phyloP scores from a whole-genome alignment of 2,113 vertebrate genomes.

The Turnix velox region DNA sequence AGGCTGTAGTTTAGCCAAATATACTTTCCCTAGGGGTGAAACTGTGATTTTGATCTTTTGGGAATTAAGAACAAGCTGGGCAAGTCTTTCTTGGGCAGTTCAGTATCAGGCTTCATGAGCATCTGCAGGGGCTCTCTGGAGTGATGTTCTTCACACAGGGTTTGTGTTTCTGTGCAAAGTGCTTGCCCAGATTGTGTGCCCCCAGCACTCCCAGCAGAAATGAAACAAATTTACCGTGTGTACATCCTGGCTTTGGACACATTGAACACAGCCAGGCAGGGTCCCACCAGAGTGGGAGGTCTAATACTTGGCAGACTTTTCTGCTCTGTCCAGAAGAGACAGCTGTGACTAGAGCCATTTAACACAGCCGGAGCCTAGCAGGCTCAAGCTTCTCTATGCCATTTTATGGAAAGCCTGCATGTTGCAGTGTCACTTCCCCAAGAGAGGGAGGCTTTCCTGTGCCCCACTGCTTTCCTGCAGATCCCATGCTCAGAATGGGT shows the following conservation, averaged over 20 bases:
- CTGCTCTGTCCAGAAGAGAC: not conserved
- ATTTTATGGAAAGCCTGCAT: not conserved
- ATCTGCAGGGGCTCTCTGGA: not conserved
- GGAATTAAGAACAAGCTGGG: not conserved
- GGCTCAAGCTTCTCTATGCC: not conserved
- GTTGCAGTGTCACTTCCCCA: not conserved
- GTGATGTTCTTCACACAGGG: not conserved
- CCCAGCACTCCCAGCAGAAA: not conserved
- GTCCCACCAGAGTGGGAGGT: not conserved
- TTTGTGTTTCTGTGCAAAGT: not conserved
- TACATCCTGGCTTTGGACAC: not conserved
- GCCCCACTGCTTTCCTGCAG: not conserved
- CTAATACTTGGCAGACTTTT: not conserved
- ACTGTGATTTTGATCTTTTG: not conserved
- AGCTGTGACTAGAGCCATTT: not conserved
- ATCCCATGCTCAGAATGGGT: not conserved
- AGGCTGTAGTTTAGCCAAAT: not conserved
- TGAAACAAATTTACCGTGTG: not conserved
- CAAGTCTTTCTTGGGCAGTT: not conserved
- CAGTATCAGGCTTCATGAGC: not conserved
- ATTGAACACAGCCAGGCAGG: too few relatives aligned
- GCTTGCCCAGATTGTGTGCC: not conserved
- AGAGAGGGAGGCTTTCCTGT: fast-evolving
- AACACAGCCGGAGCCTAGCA: not conserved
- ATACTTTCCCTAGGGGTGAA: not conserved